Evolutionary conservation across 2,888 invertebrate genomes (phyloP).

Genomic region (Tinea pellionella): DNA sequence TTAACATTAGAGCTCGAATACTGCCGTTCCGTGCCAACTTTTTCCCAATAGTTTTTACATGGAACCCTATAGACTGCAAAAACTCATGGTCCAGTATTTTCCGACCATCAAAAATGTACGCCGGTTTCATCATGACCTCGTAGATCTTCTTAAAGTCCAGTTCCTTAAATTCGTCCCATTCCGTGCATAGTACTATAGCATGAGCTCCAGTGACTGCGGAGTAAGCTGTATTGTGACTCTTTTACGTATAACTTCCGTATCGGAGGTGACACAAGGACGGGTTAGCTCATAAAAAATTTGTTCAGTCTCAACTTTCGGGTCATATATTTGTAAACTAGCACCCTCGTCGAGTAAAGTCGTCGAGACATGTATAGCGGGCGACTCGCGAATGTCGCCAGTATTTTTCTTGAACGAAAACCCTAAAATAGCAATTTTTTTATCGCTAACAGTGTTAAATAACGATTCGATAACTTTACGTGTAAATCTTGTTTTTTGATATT

Average conservation of each 20-base stretch:
- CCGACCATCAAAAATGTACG: conserved; percentile 97
- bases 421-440: conserved; percentile 93
- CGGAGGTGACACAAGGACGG: conserved; percentile 76
- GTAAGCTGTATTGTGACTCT: conserved; percentile 86
- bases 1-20: too few species aligned
- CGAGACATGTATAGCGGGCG: conserved; percentile 94
- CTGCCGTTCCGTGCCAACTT: too few species aligned
- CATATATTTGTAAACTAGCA: conserved; percentile 93
- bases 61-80: too few species aligned
- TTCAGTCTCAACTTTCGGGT: conserved; percentile 90
- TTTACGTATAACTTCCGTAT: conserved; percentile 75
- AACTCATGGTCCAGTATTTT: conserved; percentile 90
- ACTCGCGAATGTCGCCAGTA: conserved; percentile 96
- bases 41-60: too few species aligned
- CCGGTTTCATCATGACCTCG: conserved; percentile 96
- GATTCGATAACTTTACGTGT: conserved; percentile 90
- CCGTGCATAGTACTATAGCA: conserved; percentile 96
- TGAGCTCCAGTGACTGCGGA: conserved; percentile 90
- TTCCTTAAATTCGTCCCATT: conserved; percentile 96
- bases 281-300: conserved; percentile 87
- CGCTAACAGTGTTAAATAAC: conserved; percentile 96
- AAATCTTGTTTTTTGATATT: conserved; percentile 95
- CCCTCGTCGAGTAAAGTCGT: conserved; percentile 95
- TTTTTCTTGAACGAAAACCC: conserved; percentile 99
- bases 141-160: conserved; percentile 92